Evolutionary conservation across 1,140 invertebrate genomes (phyloP), one percentile per base, ranked within the genome.

Genomic region (Drosophila pseudoananassae): DNA sequence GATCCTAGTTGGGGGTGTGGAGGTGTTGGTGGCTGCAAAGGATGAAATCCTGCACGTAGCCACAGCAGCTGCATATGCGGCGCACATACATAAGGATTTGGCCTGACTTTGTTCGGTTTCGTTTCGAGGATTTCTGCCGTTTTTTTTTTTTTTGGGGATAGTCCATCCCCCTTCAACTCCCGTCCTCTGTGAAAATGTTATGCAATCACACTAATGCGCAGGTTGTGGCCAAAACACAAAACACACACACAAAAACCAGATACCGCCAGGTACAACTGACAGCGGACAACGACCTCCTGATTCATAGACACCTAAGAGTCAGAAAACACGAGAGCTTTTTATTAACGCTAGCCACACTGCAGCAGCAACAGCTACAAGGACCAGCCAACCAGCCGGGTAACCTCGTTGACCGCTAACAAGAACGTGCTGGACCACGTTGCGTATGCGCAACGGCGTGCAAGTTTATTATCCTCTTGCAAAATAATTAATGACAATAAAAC

Each of bases 191-290:
- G 56, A 40, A 76, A 72, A 76, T 83, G 76, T 88, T 88, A 77
- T 88, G 83, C 79, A 88, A 88, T 88, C 83, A 88, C 84, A 83
- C 84, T 88, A 88, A 88, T 88, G 83, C 78, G 68, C 82, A 87
- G 73, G 74, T 85, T 85, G 76, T 63, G 76, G 81, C 75, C 78
- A 80, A 73, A 29, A 59, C 38, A 14, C 65, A 66, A 17, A 27
- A 31, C n/a, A 27, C 23, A 46, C 49, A 50, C 61, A 55, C 29
- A 61, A 38, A 31, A 33, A 17, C 52, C 40, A 43, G 64, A 43
- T 56, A 50, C 58, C 29, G 46, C 15, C 33, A 54, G 38, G 43
- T 53, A 65, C 23, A 46, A 58, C 38, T 25, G 14, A 43, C 25
- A 43, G 25, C 56, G 68, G 68, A 12, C 71, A 74, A 51, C 52